Conservation (phyloP, 2,888 invertebrate species). For the Sarcophaga caerulescens region DNA sequence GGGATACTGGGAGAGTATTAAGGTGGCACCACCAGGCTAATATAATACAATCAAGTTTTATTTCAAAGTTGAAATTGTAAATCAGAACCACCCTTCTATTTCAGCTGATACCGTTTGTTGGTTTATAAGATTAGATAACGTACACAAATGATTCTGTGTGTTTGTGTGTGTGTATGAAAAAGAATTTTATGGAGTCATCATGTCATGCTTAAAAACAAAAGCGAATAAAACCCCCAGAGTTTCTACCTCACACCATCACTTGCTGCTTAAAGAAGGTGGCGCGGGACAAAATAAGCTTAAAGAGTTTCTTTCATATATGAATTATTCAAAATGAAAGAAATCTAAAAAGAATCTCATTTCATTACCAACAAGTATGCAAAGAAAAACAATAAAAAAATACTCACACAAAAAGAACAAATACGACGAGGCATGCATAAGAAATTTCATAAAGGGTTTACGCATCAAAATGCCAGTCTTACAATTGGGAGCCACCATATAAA, state of each 20-base stretch:
- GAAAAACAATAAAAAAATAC: slow-evolving; percentile 80
- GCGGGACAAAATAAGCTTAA: too few species aligned
- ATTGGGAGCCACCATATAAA: slow-evolving; percentile 93
- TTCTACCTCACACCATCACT: too few species aligned
- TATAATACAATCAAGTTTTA: too few species aligned
- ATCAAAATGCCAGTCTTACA: slow-evolving; percentile 90
- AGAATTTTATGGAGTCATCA: slow-evolving; percentile 55
- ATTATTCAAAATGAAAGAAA: too few species aligned
- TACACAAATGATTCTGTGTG: slow-evolving; percentile 61
- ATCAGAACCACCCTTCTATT: background rate
- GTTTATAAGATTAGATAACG: slow-evolving; percentile 68
- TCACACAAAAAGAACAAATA: slow-evolving; percentile 96
- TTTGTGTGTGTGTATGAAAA: background rate
- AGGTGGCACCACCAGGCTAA: background rate
- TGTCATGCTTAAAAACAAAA: slow-evolving; percentile 50
- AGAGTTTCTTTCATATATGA: too few species aligned
- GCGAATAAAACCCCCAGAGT: slow-evolving; percentile 1
- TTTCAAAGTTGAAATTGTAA: background rate
- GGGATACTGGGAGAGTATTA: background rate
- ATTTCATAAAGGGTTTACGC: slow-evolving; percentile 98
- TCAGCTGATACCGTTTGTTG: slow-evolving; percentile 41
- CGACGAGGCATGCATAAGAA: slow-evolving; percentile 95
- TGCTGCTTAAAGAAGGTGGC: too few species aligned
- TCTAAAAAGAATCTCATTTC: too few species aligned
- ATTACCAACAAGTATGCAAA: too few species aligned